Evolutionary conservation across 2,113 vertebrate genomes (phyloP).

Genomic region (Zosterops lateralis): DNA sequence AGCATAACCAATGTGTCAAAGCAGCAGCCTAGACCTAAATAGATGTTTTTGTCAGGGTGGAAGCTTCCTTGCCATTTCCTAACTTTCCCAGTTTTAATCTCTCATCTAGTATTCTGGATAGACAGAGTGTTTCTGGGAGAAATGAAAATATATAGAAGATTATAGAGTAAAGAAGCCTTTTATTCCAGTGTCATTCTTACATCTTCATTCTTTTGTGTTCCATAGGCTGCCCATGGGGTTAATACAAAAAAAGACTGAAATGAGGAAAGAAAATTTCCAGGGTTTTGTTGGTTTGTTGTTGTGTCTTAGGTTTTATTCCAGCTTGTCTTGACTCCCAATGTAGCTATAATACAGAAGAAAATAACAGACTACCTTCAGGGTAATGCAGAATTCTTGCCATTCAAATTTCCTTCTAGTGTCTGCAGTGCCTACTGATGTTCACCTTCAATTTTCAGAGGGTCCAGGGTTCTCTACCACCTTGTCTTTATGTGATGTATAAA

Average conservation of each 20-base stretch:
- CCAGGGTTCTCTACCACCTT: background rate
- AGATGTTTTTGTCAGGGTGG: background rate
- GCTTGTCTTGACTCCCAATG: background rate
- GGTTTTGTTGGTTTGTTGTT: background rate
- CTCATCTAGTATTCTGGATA: background rate
- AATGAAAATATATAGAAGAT: background rate
- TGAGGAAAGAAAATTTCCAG: background rate
- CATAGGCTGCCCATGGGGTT: background rate
- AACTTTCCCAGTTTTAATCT: background rate
- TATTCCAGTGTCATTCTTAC: background rate
- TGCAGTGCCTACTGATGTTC: background rate
- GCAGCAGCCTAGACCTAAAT: background rate
- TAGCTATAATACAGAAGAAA: background rate
- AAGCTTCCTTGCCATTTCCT: background rate
- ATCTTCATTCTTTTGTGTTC: background rate
- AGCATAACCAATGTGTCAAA: background rate
- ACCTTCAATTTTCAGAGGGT: background rate
- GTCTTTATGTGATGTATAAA: background rate
- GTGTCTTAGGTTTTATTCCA: background rate
- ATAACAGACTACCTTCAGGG: background rate
- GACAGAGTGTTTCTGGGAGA: background rate
- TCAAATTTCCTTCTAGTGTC: background rate
- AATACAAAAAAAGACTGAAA: background rate
- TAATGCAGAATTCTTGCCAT: background rate
- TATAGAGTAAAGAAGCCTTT: background rate